phyloP scores from a whole-genome alignment of 2,113 vertebrate species.

The Paracanthobrama guichenoti region DNA sequence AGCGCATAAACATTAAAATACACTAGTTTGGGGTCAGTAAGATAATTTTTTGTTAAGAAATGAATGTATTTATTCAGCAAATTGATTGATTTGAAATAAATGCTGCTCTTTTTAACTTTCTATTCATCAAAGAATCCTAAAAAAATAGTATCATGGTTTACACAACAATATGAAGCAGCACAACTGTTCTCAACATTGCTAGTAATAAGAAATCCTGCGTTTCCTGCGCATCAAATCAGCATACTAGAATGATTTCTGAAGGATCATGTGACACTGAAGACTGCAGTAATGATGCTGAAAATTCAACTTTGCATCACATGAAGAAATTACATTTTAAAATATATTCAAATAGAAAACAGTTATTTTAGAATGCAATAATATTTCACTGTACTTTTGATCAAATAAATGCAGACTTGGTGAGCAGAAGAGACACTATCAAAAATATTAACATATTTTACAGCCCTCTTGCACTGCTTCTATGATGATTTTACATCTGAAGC shows the following conservation, averaged over 20 bases:
- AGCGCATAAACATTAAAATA: neutral
- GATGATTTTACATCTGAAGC: no score
- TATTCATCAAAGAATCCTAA: neutral
- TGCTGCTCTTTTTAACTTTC: neutral
- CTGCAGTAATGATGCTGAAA: neutral
- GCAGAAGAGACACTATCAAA: neutral
- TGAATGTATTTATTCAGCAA: neutral
- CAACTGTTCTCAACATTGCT: neutral
- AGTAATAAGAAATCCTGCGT: neutral
- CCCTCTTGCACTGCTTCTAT: neutral
- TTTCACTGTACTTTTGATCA: neutral
- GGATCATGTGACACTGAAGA: constrained; percentile 1
- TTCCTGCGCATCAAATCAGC: neutral
- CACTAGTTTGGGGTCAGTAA: neutral
- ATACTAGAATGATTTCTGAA: neutral
- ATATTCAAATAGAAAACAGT: neutral
- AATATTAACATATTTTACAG: neutral
- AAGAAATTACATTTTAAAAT: neutral
- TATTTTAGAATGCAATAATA: neutral
- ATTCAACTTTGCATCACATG: neutral
- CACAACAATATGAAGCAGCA: neutral
- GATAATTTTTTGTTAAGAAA: neutral
- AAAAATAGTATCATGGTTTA: neutral
- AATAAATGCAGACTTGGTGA: neutral
- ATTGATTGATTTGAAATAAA: neutral